Conservation (phyloP, 2,888 invertebrate genomes). For the Pammene fasciana region DNA sequence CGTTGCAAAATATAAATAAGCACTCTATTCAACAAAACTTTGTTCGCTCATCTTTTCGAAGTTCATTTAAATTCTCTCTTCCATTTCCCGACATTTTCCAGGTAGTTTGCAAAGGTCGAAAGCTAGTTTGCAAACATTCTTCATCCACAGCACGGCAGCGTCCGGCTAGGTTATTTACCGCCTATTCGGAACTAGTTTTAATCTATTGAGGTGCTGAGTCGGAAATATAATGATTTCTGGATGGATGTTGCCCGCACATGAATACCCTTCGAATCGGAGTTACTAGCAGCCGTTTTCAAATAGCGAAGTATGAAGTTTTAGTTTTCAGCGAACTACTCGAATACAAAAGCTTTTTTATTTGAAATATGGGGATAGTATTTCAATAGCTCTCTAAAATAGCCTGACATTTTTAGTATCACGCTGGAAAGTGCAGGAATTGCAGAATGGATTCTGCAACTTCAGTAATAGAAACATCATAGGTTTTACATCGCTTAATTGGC, state of each 20-base stretch:
- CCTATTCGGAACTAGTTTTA: conserved; percentile 34
- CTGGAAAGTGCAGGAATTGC: not conserved
- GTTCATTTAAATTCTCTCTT: conserved; percentile 38
- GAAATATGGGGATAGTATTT: conserved; percentile 27
- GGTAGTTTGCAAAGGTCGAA: conserved; percentile 36
- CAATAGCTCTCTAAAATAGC: conserved; percentile 16
- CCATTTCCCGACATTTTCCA: conserved; percentile 35
- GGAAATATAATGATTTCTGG: conserved; percentile 34
- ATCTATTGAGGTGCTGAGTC: conserved; percentile 33
- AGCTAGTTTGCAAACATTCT: conserved; percentile 40
- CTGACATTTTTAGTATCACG: conserved; percentile 20
- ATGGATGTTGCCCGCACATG: conserved; percentile 20
- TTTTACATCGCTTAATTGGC: too few relatives aligned
- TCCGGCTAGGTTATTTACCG: conserved; percentile 25
- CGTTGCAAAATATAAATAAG: not conserved
- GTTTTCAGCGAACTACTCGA: conserved; percentile 25
- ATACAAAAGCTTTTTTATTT: conserved; percentile 34
- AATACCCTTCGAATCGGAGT: conserved; percentile 22
- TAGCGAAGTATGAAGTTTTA: conserved; percentile 30
- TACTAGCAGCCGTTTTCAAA: conserved; percentile 36
- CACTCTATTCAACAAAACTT: conserved; percentile 3
- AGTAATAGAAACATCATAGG: too few relatives aligned
- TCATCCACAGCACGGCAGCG: conserved; percentile 20
- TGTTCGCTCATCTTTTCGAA: conserved; percentile 18
- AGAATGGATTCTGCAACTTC: not conserved